Conservation (phyloP, 2,888 invertebrate species). For the Macaria notata region DNA sequence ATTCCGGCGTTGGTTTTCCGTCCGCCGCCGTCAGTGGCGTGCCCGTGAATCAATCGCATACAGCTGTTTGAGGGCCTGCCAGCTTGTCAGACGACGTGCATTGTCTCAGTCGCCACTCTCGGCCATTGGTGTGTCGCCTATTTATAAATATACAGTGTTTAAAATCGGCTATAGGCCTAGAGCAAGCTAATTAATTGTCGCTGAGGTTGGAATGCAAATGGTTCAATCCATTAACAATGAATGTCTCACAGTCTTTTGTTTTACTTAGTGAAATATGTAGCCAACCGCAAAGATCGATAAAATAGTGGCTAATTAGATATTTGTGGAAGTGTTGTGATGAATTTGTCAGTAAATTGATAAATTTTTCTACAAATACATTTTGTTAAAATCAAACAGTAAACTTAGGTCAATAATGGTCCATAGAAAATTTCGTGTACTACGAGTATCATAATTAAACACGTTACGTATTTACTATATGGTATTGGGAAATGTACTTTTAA, state of each 20-base stretch:
- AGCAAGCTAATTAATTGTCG: constrained; percentile 37
- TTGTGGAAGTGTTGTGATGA: too few relatives aligned
- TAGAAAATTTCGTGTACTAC: too few relatives aligned
- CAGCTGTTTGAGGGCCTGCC: constrained; percentile 63
- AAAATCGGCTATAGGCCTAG: constrained; percentile 63
- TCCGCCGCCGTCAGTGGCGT: constrained; percentile 32
- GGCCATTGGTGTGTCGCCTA: constrained; percentile 15
- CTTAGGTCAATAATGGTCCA: too few relatives aligned
- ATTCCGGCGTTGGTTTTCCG: constrained; percentile 30
- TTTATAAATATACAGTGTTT: constrained; percentile 35
- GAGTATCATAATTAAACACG: too few relatives aligned
- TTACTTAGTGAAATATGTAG: background rate
- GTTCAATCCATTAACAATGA: constrained; percentile 14
- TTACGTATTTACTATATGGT: too few relatives aligned
- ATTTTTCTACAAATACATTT: too few relatives aligned
- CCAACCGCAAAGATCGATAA: too few relatives aligned
- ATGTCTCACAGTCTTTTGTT: background rate
- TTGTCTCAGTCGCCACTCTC: constrained; percentile 50
- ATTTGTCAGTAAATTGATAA: too few relatives aligned
- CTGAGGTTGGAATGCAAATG: constrained; percentile 26
- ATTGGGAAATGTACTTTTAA: too few relatives aligned
- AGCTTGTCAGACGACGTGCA: constrained; percentile 43
- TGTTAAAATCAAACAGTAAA: too few relatives aligned
- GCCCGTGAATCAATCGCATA: constrained; percentile 63
- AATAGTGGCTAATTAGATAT: too few relatives aligned